Conservation (phyloP, 2,888 invertebrate species). For the Stenchaetothrips biformis region DNA sequence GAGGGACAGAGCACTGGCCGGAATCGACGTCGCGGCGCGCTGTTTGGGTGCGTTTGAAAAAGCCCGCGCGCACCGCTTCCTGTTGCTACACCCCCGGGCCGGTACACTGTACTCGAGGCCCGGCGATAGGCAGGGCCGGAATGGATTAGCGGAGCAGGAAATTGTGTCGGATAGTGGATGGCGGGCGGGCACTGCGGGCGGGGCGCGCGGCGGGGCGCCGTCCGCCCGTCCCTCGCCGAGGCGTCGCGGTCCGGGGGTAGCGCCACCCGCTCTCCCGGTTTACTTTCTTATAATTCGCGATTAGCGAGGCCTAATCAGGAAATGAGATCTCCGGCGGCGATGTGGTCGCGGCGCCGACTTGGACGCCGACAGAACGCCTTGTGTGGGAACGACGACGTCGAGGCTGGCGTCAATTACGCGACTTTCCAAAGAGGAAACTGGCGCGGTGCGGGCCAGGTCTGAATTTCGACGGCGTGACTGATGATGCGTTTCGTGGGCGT, state of each 20-base stretch:
- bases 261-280: background rate
- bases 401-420: too few species aligned
- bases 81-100: too few species aligned
- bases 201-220: background rate
- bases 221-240: background rate
- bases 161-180: constrained; percentile 12
- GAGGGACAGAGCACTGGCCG: too few species aligned
- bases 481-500: background rate
- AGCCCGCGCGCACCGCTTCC: too few species aligned
- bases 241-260: background rate
- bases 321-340: background rate
- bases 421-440: too few species aligned
- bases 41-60: too few species aligned
- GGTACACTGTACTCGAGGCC: too few species aligned
- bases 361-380: too few species aligned
- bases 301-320: constrained; percentile 8
- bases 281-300: constrained; percentile 18
- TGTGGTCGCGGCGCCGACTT: too few species aligned
- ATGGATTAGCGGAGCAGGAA: constrained; percentile 12
- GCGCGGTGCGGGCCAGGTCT: too few species aligned
- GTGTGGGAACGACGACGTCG: too few species aligned
- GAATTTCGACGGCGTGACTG: background rate
- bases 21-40: too few species aligned
- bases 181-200: background rate
- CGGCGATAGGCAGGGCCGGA: background rate